Evolutionary conservation across 2,888 invertebrate genomes (phyloP).

Genomic region (Hylaea fasciaria): DNA sequence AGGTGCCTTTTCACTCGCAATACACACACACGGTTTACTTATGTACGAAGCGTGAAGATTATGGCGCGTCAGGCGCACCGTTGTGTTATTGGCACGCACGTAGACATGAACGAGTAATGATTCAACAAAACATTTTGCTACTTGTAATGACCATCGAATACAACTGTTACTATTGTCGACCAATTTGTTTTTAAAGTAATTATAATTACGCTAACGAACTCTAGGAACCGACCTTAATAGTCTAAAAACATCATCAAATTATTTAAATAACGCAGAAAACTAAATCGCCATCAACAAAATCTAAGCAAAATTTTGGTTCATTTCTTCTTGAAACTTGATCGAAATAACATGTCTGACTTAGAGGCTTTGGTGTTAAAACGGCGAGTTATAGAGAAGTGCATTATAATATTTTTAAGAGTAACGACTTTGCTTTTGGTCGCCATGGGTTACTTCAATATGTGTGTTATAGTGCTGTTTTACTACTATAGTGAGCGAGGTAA

Average conservation of each 20-base stretch:
- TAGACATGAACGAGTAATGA: background rate
- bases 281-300: slow-evolving; percentile 8
- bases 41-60: no score
- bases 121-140: background rate
- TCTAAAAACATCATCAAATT: slow-evolving; percentile 21
- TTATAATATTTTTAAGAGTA: slow-evolving; percentile 44
- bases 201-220: slow-evolving; percentile 33
- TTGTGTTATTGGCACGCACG: background rate
- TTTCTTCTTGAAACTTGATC: slow-evolving; percentile 25
- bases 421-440: slow-evolving; percentile 49
- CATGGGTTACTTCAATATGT: slow-evolving; percentile 57
- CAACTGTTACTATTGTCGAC: slow-evolving; percentile 11
- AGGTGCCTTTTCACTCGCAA: no score
- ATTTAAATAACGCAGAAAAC: slow-evolving; percentile 22
- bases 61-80: no score
- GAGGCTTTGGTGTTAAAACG: slow-evolving; percentile 20
- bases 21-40: no score
- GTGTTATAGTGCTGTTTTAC: slow-evolving; percentile 62
- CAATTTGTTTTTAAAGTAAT: slow-evolving; percentile 24
- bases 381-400: slow-evolving; percentile 41
- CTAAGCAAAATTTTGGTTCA: slow-evolving; percentile 11
- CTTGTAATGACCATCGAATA: background rate
- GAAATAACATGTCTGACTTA: slow-evolving; percentile 40
- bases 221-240: slow-evolving; percentile 31
- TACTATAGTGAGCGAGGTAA: slow-evolving; percentile 59